Percentiles rank a stretch among this genome's conserved stretches.
phyloP scores from a whole-genome alignment of 2,113 vertebrate species.

The Podiceps cristatus region DNA sequence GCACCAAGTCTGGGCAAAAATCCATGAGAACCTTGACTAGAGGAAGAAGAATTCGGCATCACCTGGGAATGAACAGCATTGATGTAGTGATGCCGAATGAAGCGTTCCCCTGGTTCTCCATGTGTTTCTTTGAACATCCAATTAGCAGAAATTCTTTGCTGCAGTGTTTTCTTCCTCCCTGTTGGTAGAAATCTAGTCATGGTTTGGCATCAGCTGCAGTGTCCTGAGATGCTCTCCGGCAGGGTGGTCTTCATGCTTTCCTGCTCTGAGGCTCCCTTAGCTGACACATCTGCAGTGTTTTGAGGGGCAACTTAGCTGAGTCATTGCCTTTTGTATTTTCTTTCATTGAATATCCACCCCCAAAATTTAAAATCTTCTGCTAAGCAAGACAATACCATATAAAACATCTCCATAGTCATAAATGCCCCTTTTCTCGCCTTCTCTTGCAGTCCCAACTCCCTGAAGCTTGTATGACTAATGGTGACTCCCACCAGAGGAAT shows the following conservation, averaged over 20 bases:
- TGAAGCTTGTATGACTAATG: not conserved
- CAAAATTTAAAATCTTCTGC: not conserved
- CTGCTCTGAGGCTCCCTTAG: not conserved
- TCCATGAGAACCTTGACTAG: not conserved
- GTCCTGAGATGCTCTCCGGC: not conserved
- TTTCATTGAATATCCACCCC: not conserved
- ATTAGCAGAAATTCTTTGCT: not conserved
- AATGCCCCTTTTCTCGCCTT: rapidly evolving
- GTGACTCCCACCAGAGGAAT: not conserved
- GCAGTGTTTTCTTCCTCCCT: not conserved
- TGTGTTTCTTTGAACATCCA: not conserved
- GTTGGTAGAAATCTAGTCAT: not conserved
- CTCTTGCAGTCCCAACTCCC: not conserved
- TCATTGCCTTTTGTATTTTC: not conserved
- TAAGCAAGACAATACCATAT: not conserved
- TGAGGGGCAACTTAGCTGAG: not conserved
- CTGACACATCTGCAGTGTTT: not conserved
- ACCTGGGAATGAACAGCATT: rapidly evolving
- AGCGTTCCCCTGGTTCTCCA: rapidly evolving
- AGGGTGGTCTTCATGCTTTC: not conserved
- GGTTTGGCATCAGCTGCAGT: not conserved
- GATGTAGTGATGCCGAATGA: not conserved
- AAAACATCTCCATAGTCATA: not conserved
- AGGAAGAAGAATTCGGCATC: not conserved
- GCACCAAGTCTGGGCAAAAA: not conserved